phyloP scores from a whole-genome alignment of 2,113 vertebrate genomes.

The Eonycteris spelaea region DNA sequence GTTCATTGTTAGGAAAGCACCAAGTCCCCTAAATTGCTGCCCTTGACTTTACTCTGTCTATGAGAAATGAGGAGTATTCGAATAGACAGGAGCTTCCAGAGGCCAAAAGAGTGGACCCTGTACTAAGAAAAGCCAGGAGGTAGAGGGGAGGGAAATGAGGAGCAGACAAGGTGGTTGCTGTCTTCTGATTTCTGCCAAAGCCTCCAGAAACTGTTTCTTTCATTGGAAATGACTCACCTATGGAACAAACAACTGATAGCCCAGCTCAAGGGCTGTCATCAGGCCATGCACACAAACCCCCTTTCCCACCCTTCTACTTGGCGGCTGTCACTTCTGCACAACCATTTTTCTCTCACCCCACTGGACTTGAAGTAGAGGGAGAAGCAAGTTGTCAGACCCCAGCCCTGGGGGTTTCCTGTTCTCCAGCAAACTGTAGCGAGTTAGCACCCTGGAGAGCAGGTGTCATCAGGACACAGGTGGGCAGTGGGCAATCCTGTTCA shows the following conservation, averaged over 20 bases:
- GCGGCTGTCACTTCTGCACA: neutral
- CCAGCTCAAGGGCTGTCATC: neutral
- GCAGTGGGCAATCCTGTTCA: no score
- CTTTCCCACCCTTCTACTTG: no score
- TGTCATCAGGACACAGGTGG: neutral
- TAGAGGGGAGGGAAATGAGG: neutral
- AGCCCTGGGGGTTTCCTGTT: neutral
- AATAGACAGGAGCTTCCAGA: neutral
- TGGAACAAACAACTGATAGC: neutral
- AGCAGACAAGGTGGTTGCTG: neutral
- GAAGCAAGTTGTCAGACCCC: neutral
- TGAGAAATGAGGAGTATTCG: neutral
- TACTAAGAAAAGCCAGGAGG: neutral
- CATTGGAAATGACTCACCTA: neutral
- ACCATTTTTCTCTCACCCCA: neutral
- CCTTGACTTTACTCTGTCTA: neutral
- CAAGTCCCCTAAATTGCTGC: neutral
- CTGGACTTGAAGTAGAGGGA: neutral
- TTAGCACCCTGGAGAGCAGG: neutral
- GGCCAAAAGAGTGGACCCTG: neutral
- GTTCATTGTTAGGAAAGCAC: neutral
- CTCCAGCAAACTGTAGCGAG: neutral
- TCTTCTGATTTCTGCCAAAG: neutral
- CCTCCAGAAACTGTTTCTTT: neutral
- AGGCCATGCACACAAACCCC: accelerated